Conservation (phyloP, 2,888 invertebrate genomes). For the Sinohyriopsis cumingii region DNA sequence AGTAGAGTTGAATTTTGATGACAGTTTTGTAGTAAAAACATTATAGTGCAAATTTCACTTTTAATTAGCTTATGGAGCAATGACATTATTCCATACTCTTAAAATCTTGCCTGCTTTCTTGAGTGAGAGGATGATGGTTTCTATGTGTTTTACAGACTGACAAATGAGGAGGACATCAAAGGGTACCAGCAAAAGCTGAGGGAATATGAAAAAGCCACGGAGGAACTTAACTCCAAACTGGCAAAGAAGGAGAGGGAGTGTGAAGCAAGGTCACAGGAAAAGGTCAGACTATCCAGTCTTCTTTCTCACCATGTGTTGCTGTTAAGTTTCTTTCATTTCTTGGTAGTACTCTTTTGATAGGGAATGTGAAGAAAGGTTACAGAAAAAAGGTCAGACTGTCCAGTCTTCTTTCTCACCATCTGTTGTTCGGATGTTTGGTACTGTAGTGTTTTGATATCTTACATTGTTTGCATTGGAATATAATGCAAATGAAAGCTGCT, state of each 20-base stretch:
- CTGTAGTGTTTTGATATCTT: no score
- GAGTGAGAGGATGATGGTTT: no score
- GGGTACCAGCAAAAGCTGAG: constrained; percentile 90
- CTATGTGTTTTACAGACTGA: constrained; percentile 75
- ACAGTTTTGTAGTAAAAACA: neutral
- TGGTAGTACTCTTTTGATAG: constrained; percentile 77
- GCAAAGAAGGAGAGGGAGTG: constrained; percentile 94
- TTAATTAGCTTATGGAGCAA: neutral
- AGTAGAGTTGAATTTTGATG: no score
- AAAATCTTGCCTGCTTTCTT: no score
- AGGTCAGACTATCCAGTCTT: constrained; percentile 71
- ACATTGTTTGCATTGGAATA: no score
- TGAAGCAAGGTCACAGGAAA: constrained; percentile 89
- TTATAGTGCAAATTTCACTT: neutral
- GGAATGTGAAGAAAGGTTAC: constrained; percentile 86
- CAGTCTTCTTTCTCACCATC: no score
- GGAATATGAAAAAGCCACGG: constrained; percentile 89
- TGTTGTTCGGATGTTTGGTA: no score
- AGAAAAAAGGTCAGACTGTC: no score
- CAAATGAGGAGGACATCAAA: constrained; percentile 93
- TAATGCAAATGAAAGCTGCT: no score
- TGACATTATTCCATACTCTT: no score
- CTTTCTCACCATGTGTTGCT: no score
- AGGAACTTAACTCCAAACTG: constrained; percentile 87
- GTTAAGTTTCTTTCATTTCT: no score